Percentiles rank a stretch among this genome's conserved stretches.
Conservation (phyloP, 2,113 vertebrate species). For the Entomyzon cyanotis region DNA sequence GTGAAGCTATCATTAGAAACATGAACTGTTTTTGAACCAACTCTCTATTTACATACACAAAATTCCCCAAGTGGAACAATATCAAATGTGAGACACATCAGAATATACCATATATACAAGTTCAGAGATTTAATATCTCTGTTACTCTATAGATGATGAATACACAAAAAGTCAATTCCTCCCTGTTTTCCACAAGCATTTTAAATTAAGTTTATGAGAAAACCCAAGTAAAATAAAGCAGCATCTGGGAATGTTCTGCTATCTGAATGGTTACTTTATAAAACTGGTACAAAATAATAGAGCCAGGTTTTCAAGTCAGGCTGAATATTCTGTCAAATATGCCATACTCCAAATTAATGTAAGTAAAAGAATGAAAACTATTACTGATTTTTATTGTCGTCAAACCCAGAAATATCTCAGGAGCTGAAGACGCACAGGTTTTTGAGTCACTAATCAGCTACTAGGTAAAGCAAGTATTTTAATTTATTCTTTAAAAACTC, state of each 20-base stretch:
- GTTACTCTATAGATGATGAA: conserved; percentile 20
- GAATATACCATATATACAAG: conserved; percentile 56
- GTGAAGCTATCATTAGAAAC: conserved; percentile 37
- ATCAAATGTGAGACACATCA: conserved; percentile 76
- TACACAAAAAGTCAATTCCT: background rate
- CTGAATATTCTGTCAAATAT: background rate
- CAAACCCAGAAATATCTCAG: background rate
- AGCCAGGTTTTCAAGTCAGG: background rate
- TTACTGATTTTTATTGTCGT: background rate
- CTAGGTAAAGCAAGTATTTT: background rate
- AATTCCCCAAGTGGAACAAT: conserved; percentile 78
- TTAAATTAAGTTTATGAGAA: background rate
- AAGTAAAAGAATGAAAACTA: background rate
- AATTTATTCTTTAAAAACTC: background rate
- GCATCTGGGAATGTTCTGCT: background rate
- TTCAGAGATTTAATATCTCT: conserved; percentile 35
- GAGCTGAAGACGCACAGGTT: background rate
- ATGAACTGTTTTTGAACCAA: conserved; percentile 42
- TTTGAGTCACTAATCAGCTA: background rate
- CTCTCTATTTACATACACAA: conserved; percentile 73
- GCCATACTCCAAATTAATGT: background rate
- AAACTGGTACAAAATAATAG: background rate
- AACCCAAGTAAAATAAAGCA: background rate
- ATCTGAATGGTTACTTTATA: background rate
- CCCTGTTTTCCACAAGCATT: background rate